Evolutionary conservation across 2,888 invertebrate species (phyloP).

Genomic region (Nezara viridula): DNA sequence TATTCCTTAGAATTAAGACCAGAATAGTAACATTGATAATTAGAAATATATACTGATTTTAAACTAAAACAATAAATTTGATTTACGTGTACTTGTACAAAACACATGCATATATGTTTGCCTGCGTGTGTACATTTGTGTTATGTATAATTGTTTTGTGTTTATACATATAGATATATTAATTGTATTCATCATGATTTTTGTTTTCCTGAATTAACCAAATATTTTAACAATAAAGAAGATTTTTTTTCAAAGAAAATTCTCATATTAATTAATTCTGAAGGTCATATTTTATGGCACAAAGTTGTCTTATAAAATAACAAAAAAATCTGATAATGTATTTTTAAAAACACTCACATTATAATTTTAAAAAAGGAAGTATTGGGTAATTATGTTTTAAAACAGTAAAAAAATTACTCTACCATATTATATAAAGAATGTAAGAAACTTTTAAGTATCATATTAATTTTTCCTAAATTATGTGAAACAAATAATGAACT

Average conservation of each 20-base stretch:
- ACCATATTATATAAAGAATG: neutral
- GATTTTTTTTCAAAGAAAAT: neutral
- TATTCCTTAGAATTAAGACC: slow-evolving; percentile 1
- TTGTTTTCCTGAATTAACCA: neutral
- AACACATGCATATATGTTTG: neutral
- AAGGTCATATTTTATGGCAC: neutral
- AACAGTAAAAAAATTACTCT: neutral
- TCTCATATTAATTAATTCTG: neutral
- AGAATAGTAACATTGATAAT: neutral
- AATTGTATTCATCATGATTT: neutral
- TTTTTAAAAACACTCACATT: neutral
- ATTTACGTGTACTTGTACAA: neutral
- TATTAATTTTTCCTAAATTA: neutral
- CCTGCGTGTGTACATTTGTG: neutral
- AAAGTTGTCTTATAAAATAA: neutral
- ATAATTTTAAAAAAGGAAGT: neutral
- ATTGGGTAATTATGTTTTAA: neutral
- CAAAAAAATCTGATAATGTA: too few species aligned
- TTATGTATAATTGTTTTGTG: neutral
- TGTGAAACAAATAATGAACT: neutral
- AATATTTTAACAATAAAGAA: neutral
- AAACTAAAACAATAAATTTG: neutral
- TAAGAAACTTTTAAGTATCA: neutral
- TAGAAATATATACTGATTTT: neutral
- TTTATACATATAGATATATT: neutral